Evolutionary conservation across 2,797 vertebrate genomes (phyloP).

Genomic region (Synaphobranchus kaupii): DNA sequence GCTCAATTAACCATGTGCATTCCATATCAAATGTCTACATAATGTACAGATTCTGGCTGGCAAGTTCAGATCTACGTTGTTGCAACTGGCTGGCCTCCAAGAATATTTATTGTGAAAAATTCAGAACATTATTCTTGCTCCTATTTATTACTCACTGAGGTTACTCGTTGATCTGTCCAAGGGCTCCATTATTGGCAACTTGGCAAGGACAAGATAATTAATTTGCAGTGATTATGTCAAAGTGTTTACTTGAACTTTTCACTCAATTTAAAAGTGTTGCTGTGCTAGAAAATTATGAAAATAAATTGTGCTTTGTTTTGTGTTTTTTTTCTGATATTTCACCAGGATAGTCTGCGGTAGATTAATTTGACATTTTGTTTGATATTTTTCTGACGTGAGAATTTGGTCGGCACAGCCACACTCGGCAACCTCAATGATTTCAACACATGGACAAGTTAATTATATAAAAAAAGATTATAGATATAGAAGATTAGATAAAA

Average conservation of each 20-base stretch:
- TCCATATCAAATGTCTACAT: not conserved
- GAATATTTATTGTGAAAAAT: not conserved
- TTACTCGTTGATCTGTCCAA: not conserved
- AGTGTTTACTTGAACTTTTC: not conserved
- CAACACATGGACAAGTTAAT: slow-evolving; percentile 42
- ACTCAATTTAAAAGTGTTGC: not conserved
- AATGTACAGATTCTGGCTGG: not conserved
- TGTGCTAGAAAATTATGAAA: not conserved
- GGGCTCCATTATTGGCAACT: not conserved
- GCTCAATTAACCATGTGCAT: not conserved
- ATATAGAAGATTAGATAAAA: not conserved
- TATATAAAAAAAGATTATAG: not conserved
- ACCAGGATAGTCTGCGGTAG: not conserved
- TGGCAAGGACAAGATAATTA: not conserved
- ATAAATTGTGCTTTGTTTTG: not conserved
- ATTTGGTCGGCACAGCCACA: slow-evolving; percentile 41
- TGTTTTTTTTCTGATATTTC: not conserved
- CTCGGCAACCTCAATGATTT: slow-evolving; percentile 45
- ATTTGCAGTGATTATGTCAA: not conserved
- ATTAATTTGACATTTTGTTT: not conserved
- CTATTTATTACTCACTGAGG: not conserved
- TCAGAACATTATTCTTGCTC: not conserved
- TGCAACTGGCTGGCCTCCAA: not conserved
- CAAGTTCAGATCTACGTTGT: not conserved
- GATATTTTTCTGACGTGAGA: slow-evolving; percentile 48